Base-by-base conservation (phyloP, 35 echinoderm and acorn worm species). In the Stichopus chloronotus region DNA sequence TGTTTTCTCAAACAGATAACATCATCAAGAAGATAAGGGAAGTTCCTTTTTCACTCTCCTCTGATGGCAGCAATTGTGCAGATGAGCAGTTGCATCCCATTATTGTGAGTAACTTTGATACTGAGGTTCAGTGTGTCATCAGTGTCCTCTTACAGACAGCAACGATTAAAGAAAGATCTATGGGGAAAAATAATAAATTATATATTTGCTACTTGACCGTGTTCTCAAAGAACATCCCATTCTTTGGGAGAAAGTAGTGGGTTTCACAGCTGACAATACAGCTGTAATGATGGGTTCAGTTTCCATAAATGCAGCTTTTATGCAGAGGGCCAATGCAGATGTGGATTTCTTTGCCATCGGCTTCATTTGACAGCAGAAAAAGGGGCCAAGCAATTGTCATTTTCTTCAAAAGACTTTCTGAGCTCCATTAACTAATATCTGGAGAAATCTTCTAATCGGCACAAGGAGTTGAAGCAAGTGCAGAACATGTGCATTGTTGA, bases 381-480 rank as follows among this genome's bases (percentile, higher is more conserved):
- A 25, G 85, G 94, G 59, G 91, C 84, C 84, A 87, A 81, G 23
- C 78, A 81, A 52, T 52, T 87, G 84, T n/a, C n/a, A n/a, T 87
- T 6, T 25, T 87, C 84, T 56, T 59, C 92, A 93, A 85, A 78
- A 58, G 91, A 95, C 61, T 83, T 93, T 53, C 77, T 95, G 23
- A n/a, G n/a, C n/a, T n/a, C n/a, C n/a, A 92, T 86, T 30, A 90
- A 90, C 87, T 95, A 95, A 59, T 95, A 93, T 57, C 78, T 95
- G 61, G 84, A 95, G 86, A 95, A 95, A 84, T 95, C 94, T 56
- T 93, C 78, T 9, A 95, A 95, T 60, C 94, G 94, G 6, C 94
- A 91, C 92, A 93, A 95, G 88, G 87, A 93, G 53, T 87, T 95
- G 8, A 93, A 95, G 79, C 84, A 76, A 74, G 86, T 91, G 58